These are phyloP conservation scores for Crenichthys baileyi DNA, from an alignment of 2,797 vertebrate genomes.

Conservation along the genomic window DNA sequence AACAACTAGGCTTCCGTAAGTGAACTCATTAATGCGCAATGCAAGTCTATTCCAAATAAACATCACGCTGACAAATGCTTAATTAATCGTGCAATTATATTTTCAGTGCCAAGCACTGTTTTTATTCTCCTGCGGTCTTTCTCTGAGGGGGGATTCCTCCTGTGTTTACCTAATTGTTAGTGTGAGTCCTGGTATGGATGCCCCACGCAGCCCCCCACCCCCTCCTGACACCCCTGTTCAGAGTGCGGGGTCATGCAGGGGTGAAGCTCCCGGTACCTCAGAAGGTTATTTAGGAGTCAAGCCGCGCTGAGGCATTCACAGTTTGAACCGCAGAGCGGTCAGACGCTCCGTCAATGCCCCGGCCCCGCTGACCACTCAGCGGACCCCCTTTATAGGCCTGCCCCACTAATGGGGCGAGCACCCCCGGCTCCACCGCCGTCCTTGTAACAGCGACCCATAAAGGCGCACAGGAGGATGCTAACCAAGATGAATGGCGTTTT, in stretches of 20 bases:
- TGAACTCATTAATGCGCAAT: not conserved
- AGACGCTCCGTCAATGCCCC: conserved; percentile 79
- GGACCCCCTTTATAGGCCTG: conserved; percentile 52
- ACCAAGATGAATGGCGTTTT: conserved; percentile 85
- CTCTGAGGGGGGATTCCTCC: conserved; percentile 36
- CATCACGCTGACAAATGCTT: not conserved
- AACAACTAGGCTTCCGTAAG: not conserved
- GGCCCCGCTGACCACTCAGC: conserved; percentile 75
- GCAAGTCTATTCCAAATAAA: not conserved
- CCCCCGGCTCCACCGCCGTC: conserved; percentile 68
- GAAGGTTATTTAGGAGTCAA: conserved; percentile 87
- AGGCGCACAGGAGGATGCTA: conserved; percentile 84
- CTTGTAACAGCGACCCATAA: conserved; percentile 81
- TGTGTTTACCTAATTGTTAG: conserved; percentile 66
- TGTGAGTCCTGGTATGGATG: conserved; percentile 66
- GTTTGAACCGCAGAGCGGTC: conserved; percentile 73
- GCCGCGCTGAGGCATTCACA: conserved; percentile 78
- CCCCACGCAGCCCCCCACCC: conserved; percentile 72
- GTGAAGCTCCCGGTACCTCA: conserved; percentile 82
- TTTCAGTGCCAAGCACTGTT: conserved; percentile 4
- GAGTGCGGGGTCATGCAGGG: conserved; percentile 83
- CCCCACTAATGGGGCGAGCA: conserved; percentile 76
- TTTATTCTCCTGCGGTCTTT: conserved; percentile 22
- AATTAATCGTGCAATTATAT: not conserved
- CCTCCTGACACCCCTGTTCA: conserved; percentile 63